A percentile compares a stretch with the other conserved stretches of the same genome.
Evolutionary conservation across 2,113 vertebrate species (phyloP).

Genomic region (Candoia aspera): DNA sequence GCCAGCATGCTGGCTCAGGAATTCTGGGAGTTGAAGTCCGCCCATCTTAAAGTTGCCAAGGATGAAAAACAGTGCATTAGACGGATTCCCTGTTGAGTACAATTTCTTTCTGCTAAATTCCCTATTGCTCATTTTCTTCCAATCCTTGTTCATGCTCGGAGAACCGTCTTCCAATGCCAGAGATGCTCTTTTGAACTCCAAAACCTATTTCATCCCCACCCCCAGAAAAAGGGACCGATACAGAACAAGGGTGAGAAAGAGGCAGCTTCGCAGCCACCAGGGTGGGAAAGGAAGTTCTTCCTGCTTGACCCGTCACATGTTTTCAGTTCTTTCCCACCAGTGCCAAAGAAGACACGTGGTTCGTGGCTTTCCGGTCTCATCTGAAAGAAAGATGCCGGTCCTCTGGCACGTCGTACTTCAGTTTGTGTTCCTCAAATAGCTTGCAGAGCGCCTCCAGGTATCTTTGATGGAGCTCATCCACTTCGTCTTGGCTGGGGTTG

Average conservation of each 20-base stretch:
- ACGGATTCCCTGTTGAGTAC: background rate
- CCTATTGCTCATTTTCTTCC: background rate
- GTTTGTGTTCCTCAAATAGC: slow-evolving; percentile 92
- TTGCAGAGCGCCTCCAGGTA: slow-evolving; percentile 82
- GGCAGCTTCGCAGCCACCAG: background rate
- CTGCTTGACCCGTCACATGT: background rate
- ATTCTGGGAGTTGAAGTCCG: background rate
- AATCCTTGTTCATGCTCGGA: background rate
- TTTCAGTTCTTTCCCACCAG: background rate
- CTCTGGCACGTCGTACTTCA: slow-evolving; percentile 79
- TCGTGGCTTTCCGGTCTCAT: slow-evolving; percentile 55
- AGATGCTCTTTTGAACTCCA: background rate
- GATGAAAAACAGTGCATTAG: background rate
- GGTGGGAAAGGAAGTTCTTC: background rate
- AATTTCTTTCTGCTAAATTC: background rate
- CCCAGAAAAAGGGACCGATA: background rate
- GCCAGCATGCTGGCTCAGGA: background rate
- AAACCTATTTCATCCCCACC: background rate
- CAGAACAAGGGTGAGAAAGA: background rate
- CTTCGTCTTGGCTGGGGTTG: slow-evolving; percentile 76
- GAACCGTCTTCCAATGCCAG: background rate
- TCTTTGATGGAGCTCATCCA: slow-evolving; percentile 80
- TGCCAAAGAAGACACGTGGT: background rate
- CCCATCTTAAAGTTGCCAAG: background rate
- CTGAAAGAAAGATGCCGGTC: slow-evolving; percentile 86